Conservation (phyloP, 2,113 vertebrate genomes). For the Eulemur rufifrons region DNA sequence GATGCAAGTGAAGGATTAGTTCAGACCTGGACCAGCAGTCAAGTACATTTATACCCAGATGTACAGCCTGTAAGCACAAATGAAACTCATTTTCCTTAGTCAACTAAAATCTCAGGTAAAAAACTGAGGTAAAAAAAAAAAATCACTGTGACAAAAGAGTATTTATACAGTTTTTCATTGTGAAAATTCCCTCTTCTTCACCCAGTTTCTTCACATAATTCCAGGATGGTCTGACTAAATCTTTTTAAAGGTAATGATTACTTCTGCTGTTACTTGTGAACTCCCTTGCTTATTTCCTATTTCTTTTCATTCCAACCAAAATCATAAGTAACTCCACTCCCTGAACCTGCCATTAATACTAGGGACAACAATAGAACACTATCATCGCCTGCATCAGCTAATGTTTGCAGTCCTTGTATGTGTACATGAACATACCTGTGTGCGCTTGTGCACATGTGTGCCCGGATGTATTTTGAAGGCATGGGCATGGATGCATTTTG, state of each 20-base stretch:
- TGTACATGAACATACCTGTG: neutral
- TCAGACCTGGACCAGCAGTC: neutral
- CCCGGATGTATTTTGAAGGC: too few relatives aligned
- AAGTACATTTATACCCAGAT: neutral
- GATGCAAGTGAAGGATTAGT: neutral
- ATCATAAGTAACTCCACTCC: neutral
- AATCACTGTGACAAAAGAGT: neutral
- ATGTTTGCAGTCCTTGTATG: too few relatives aligned
- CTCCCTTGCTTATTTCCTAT: neutral
- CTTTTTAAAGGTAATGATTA: neutral
- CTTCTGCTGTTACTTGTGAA: neutral
- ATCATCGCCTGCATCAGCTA: rapidly evolving
- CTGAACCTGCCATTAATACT: neutral
- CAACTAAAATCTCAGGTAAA: neutral
- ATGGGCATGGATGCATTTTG: neutral
- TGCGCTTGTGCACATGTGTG: neutral
- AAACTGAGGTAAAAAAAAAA: neutral
- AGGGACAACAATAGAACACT: neutral
- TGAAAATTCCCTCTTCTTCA: neutral
- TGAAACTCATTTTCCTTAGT: neutral
- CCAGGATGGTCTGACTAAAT: neutral
- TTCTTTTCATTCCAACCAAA: neutral
- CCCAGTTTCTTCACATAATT: neutral
- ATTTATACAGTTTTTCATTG: neutral
- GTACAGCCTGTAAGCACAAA: neutral